Evolutionary conservation across 1,140 invertebrate species (phyloP).

Genomic region (Aricia agestis): DNA sequence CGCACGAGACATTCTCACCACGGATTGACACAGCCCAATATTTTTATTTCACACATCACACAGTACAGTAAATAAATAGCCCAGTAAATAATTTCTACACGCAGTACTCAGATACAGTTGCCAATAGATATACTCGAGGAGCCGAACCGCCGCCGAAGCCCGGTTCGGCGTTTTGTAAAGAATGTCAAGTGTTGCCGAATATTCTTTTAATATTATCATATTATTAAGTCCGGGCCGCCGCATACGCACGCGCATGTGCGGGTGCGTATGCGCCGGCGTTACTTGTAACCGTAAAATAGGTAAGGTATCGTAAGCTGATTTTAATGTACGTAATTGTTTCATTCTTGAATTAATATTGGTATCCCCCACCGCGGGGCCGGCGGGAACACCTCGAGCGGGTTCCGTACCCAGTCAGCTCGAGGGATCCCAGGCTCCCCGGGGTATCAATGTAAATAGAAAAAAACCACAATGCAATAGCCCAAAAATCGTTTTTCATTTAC

Average conservation of each 20-base stretch:
- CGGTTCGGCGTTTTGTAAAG: slow-evolving; percentile 47
- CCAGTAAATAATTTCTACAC: slow-evolving; percentile 54
- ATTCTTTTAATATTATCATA: slow-evolving; percentile 71
- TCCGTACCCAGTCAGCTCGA: background rate
- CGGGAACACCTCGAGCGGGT: background rate
- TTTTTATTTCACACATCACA: slow-evolving; percentile 49
- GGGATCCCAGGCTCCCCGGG: slow-evolving; percentile 10
- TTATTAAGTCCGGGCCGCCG: slow-evolving; percentile 53
- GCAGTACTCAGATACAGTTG: slow-evolving; percentile 52
- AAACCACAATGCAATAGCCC: slow-evolving; percentile 72
- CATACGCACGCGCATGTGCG: slow-evolving; percentile 36
- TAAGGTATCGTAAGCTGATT: slow-evolving; percentile 72
- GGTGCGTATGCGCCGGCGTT: slow-evolving; percentile 33
- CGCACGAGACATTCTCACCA: slow-evolving; percentile 65
- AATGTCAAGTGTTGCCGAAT: slow-evolving; percentile 75
- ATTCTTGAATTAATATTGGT: slow-evolving; percentile 72
- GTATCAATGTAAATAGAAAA: slow-evolving; percentile 59
- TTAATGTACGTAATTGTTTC: slow-evolving; percentile 72
- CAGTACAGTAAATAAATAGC: slow-evolving; percentile 54
- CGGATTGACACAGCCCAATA: slow-evolving; percentile 58
- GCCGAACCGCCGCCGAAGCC: slow-evolving; percentile 37
- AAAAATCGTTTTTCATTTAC: slow-evolving; percentile 60
- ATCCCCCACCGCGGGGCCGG: slow-evolving; percentile 26
- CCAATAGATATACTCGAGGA: slow-evolving; percentile 50
- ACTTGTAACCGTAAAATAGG: slow-evolving; percentile 71